Conservation (phyloP, 2,113 vertebrate species). For the Scomber colias region DNA sequence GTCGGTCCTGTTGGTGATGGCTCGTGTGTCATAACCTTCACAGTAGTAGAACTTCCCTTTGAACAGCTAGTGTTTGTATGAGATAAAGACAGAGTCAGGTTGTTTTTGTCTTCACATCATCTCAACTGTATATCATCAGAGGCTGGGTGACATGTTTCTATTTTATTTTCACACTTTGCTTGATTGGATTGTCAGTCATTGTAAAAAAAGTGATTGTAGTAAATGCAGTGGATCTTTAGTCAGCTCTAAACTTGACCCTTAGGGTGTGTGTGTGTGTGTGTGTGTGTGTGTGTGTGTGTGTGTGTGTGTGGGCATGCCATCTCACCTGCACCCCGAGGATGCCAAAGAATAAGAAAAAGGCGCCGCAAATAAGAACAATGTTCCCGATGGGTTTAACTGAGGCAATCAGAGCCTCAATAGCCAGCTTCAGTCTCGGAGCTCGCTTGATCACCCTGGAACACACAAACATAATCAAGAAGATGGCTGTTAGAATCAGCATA, state of each 20-base stretch:
- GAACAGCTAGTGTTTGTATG: conserved; percentile 85
- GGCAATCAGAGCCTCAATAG: conserved; percentile 92
- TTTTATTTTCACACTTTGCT: no score
- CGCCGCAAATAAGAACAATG: conserved; percentile 92
- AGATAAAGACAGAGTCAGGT: not conserved
- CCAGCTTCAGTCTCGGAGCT: conserved; percentile 91
- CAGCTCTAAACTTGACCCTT: no score
- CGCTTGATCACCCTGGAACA: conserved; percentile 90
- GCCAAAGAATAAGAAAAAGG: conserved; percentile 93
- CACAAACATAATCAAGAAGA: not conserved
- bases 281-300: no score
- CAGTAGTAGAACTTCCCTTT: conserved; percentile 94
- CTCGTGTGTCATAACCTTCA: conserved; percentile 86
- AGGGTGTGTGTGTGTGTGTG: not conserved
- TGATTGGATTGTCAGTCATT: no score
- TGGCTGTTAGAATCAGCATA: not conserved
- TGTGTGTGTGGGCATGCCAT: no score
- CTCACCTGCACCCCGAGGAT: conserved; percentile 94
- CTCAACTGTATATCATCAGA: not conserved
- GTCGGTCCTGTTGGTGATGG: conserved; percentile 88
- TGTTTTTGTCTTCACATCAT: not conserved
- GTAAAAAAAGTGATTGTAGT: no score
- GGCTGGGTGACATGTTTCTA: no score
- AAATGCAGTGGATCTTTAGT: no score
- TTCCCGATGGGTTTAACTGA: conserved; percentile 92